Evolutionary conservation across 1,140 invertebrate species (phyloP).

Genomic region (Telenomus remus): DNA sequence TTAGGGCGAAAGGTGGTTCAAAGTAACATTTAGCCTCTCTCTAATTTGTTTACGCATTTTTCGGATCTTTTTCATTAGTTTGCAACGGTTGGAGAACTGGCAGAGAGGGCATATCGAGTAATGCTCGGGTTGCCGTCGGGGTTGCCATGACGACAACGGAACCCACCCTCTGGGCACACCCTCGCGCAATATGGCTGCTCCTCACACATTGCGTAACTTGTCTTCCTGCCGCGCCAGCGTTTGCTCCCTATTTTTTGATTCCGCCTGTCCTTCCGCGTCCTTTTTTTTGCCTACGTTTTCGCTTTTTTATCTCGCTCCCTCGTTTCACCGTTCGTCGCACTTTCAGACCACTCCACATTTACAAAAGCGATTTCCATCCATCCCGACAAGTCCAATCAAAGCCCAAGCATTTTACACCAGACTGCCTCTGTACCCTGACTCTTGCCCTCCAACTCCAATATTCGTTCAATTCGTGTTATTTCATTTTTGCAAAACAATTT

Average conservation of each 20-base stretch:
- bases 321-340: conserved; percentile 27
- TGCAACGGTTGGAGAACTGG: too few relatives aligned
- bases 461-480: not conserved
- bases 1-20: too few relatives aligned
- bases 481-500: conserved; percentile 14
- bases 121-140: conserved; percentile 48
- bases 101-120: conserved; percentile 54
- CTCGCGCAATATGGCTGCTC: conserved; percentile 66
- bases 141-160: conserved; percentile 66
- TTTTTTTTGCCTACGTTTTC: conserved; percentile 6
- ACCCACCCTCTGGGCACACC: conserved; percentile 68
- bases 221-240: conserved; percentile 1
- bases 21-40: too few relatives aligned
- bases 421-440: too few relatives aligned
- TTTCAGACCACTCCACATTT: conserved; percentile 54
- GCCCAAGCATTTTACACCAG: conserved; percentile 10
- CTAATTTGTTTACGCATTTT: too few relatives aligned
- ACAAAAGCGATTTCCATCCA: conserved; percentile 41
- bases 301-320: conserved; percentile 24
- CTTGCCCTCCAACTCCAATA: not conserved
- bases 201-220: conserved; percentile 18
- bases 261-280: not conserved
- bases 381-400: conserved; percentile 38
- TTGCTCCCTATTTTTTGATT: conserved; percentile 12
- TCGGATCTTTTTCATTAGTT: too few relatives aligned